Conservation (phyloP, 2,113 vertebrate genomes). For the Pollachius pollachius region DNA sequence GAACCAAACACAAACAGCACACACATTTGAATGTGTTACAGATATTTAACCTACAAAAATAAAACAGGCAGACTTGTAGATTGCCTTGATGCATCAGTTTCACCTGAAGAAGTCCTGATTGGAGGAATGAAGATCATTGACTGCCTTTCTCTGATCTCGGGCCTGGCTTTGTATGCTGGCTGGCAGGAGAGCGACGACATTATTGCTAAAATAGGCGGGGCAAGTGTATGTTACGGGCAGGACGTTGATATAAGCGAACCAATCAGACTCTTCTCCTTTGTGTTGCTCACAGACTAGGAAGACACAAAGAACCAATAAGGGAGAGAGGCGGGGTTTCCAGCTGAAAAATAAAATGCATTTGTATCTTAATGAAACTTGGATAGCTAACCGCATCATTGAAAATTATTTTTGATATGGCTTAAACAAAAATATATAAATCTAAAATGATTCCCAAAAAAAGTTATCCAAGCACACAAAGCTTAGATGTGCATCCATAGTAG, state of each 20-base stretch:
- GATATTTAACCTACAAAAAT: too few species aligned
- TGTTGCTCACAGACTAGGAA: slow-evolving; percentile 88
- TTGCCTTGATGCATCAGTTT: background rate
- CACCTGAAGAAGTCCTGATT: slow-evolving; percentile 77
- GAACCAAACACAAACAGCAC: background rate
- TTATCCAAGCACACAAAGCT: too few species aligned
- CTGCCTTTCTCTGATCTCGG: slow-evolving; percentile 67
- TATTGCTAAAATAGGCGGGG: slow-evolving; percentile 73
- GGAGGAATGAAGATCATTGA: slow-evolving; percentile 71
- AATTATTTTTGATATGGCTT: too few species aligned
- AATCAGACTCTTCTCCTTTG: slow-evolving; percentile 72
- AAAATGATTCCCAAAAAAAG: too few species aligned
- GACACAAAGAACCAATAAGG: slow-evolving; percentile 82
- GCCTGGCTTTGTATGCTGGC: slow-evolving; percentile 64
- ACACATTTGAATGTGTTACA: background rate
- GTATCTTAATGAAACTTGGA: background rate
- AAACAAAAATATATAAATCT: too few species aligned
- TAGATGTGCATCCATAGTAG: too few species aligned
- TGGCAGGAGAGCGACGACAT: slow-evolving; percentile 74
- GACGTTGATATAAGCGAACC: slow-evolving; percentile 87
- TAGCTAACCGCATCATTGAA: background rate
- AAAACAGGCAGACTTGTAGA: background rate
- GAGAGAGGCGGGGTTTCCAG: slow-evolving; percentile 74
- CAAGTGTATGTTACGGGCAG: slow-evolving; percentile 84
- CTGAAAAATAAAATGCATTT: slow-evolving; percentile 34